Conservation (phyloP, 2,888 invertebrate species). For the Hartigia nigra region DNA sequence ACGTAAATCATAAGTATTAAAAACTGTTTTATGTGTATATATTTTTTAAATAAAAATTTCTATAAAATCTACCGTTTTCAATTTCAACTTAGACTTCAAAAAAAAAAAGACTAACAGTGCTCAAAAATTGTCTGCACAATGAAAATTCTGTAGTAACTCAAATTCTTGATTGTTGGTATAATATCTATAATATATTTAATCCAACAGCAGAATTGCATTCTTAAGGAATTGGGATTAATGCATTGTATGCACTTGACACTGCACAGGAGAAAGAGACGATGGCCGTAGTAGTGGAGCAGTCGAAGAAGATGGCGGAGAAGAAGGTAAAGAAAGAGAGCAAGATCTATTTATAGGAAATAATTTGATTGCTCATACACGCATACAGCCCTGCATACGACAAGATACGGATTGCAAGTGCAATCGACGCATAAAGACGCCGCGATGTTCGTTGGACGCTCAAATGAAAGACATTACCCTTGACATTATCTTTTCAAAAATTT, state of each 20-base stretch:
- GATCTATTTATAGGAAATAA: constrained; percentile 44
- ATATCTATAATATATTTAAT: not conserved
- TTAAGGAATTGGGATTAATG: not conserved
- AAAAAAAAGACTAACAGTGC: not conserved
- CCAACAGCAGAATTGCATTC: not conserved
- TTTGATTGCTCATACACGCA: constrained; percentile 38
- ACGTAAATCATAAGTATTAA: constrained; percentile 13
- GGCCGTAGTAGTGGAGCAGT: not conserved
- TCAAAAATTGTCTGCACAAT: not conserved
- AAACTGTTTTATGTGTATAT: constrained; percentile 30
- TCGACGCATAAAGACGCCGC: not conserved
- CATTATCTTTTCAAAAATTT: not conserved
- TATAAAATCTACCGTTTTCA: not conserved
- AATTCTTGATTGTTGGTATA: not conserved
- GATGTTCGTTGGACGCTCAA: not conserved
- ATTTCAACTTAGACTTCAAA: not conserved
- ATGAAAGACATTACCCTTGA: not conserved
- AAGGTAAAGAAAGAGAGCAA: constrained; percentile 32
- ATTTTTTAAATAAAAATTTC: constrained; percentile 40
- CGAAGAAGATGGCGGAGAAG: constrained; percentile 16
- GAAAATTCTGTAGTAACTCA: not conserved
- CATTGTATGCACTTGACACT: constrained; percentile 28
- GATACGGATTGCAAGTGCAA: not conserved
- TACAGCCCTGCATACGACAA: constrained; percentile 10
- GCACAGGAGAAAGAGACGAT: constrained; percentile 16